These are phyloP conservation scores for Cyprinodon diabolis DNA, from an alignment of 2,797 vertebrate species.

Conservation along the genomic window DNA sequence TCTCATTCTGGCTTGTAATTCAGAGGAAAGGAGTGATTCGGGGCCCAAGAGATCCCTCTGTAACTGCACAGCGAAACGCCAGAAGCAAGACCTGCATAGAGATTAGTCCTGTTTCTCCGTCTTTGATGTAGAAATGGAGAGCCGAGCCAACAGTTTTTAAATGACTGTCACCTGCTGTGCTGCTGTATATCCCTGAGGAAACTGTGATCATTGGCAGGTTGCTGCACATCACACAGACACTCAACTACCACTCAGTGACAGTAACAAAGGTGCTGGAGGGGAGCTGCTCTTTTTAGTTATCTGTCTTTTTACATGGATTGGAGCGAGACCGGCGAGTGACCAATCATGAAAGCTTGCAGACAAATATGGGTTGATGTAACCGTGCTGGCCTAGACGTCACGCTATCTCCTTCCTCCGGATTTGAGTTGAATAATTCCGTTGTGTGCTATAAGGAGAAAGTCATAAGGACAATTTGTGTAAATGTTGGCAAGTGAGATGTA, in stretches of 20 bases:
- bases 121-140: conserved; percentile 70
- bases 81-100: conserved; percentile 65
- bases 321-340: conserved; percentile 35
- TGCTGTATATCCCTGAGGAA: conserved; percentile 62
- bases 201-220: conserved; percentile 67
- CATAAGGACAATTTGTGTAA: conserved; percentile 22
- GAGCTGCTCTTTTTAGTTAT: conserved; percentile 36
- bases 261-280: conserved; percentile 31
- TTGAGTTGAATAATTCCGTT: conserved; percentile 4
- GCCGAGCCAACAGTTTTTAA: conserved; percentile 63
- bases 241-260: conserved; percentile 60
- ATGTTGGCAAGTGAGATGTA: conserved; percentile 20
- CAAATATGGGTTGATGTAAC: conserved; percentile 20
- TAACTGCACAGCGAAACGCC: conserved; percentile 53
- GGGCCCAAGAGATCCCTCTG: conserved; percentile 43
- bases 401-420: conserved; percentile 6
- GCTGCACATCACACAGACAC: conserved; percentile 61
- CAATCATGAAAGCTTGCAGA: conserved; percentile 32
- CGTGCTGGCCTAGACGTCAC: not conserved
- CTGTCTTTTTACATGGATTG: conserved; percentile 32
- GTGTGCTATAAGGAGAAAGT: conserved; percentile 18
- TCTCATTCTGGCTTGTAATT: conserved; percentile 30
- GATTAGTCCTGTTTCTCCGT: conserved; percentile 58
- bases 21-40: conserved; percentile 40
- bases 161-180: conserved; percentile 73